Evolutionary conservation across 2,888 invertebrate genomes (phyloP), one percentile per base, ranked within the genome.

Genomic region (Pheosia gnoma): DNA sequence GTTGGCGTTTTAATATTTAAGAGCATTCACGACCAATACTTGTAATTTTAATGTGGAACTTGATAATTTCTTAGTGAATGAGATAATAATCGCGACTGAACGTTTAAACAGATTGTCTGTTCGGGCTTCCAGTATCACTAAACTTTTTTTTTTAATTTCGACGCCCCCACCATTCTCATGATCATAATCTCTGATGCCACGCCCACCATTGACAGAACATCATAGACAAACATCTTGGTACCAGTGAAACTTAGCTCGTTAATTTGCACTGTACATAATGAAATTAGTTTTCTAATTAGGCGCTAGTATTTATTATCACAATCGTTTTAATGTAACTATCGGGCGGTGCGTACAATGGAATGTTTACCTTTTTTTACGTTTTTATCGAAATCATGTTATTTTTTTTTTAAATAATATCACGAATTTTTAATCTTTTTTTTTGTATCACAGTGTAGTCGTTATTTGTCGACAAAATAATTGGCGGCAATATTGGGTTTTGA

Each of bases 21-120:
- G 88, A 78, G 75, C 86, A 89, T 84, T 90, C 91, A 92, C 91
- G 93, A 93, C 93, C 93, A 93, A 93, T 93, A 93, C 90, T 87
- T 92, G 90, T 93, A 93, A 92, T 89, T 84, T 86, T 84, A 84
- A 87, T 86, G 86, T 89, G 86, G 83, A 87, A 86, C 83, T 85
- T 82, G 78, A 85, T 87, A 85, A 88, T 90, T 91, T 90, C 87
- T 89, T 91, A 91, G 89, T 90, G 86, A 89, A 81, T 87, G 85
- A 85, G 86, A 89, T 90, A 89, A 88, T 91, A 88, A 91, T 87
- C 74, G 85, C 84, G 92, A 92, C 92, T 93, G 91, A 91, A 83
- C 85, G 90, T 90, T 88, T 86, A 84, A 85, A 88, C 88, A 87
- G 90, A 25, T 25, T 85, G 89, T 92, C 91, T 91, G 91, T 91